phyloP scores from a whole-genome alignment of 2,888 invertebrate genomes.

The Crepidodera aurea region DNA sequence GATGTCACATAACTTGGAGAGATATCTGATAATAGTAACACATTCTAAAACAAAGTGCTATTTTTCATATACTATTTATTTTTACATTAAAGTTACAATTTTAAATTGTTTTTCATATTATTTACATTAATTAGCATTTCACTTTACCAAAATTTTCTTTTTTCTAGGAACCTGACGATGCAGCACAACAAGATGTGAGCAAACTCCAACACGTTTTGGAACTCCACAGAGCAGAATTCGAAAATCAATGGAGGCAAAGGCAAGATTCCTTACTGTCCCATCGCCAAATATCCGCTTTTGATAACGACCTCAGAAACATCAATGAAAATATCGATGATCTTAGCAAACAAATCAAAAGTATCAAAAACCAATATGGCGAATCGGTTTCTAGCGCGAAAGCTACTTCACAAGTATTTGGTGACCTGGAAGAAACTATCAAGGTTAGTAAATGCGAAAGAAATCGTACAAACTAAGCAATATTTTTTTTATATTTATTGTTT shows the following conservation, averaged over 20 bases:
- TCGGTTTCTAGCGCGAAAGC: slow-evolving; percentile 75
- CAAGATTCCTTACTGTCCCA: slow-evolving; percentile 70
- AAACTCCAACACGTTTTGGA: slow-evolving; percentile 72
- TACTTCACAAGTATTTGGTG: slow-evolving; percentile 74
- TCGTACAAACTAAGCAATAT: background rate
- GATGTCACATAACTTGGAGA: no score
- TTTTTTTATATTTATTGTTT: no score
- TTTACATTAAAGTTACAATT: no score
- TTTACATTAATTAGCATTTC: no score
- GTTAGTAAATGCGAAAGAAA: slow-evolving; percentile 61
- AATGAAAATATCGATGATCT: slow-evolving; percentile 75
- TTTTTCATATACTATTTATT: no score
- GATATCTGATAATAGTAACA: no score
- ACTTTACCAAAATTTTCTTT: background rate
- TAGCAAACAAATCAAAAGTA: slow-evolving; percentile 68
- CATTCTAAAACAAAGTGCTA: no score
- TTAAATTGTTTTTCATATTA: no score
- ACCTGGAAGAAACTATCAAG: slow-evolving; percentile 81
- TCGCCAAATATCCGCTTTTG: slow-evolving; percentile 71
- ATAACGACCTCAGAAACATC: slow-evolving; percentile 74
- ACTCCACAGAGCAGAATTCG: slow-evolving; percentile 70
- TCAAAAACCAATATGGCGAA: slow-evolving; percentile 76
- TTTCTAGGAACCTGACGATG: slow-evolving; percentile 69
- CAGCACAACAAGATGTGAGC: slow-evolving; percentile 74
- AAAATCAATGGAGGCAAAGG: slow-evolving; percentile 68